Base-by-base conservation (phyloP, 2,797 vertebrate genomes). In the Paguma larvata region DNA sequence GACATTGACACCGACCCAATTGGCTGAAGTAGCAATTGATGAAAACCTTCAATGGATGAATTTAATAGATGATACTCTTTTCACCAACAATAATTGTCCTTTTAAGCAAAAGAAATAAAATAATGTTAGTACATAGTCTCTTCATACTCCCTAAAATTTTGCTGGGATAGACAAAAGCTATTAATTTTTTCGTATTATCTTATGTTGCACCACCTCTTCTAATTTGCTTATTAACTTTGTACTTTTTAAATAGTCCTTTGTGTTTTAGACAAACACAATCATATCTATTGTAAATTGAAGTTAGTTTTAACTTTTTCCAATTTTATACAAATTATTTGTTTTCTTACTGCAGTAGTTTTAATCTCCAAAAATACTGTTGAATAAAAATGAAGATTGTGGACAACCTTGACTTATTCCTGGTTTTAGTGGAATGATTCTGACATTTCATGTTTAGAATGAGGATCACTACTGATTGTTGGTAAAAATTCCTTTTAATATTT, bases 21-120 rank as follows among this genome's bases (percentile, higher is more conserved):
- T 87, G 16, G 13, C 65, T 94, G 23, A 78, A 91, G n/a, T 72
- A 85, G 19, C 5, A 80, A 82, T 78, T 91, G 48, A 92, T 82
- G n/a, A n/a, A 94, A 67, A 85, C 44, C 48, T 68, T 90, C 23
- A 75, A 1, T 82, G 75, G 63, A 19, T 23, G 68, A 44, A 3
- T 63, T 84, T 84, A 48, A 93, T 68, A 86, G 51, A 44, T 59
- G 48, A 68, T 87, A 80, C 9, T 7, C 19, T 44, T 78, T 94
- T 94, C 46, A 90, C 3, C 25, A 93, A 25, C 65, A 85, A 92
- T 94, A 63, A 63, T 38, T 82, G 19, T 79, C 23, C 18, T 87
- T 96, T 65, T 86, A 89, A 90, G 59, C 44, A 97, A 79, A 96
- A 89, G 3, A 73, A 92, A 30, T 56, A 83, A 67, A 92, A 90